Evolutionary conservation across 1,140 invertebrate species (phyloP), one percentile per base, ranked within the genome.

Genomic region (Pseudomyrmex pallidus): DNA sequence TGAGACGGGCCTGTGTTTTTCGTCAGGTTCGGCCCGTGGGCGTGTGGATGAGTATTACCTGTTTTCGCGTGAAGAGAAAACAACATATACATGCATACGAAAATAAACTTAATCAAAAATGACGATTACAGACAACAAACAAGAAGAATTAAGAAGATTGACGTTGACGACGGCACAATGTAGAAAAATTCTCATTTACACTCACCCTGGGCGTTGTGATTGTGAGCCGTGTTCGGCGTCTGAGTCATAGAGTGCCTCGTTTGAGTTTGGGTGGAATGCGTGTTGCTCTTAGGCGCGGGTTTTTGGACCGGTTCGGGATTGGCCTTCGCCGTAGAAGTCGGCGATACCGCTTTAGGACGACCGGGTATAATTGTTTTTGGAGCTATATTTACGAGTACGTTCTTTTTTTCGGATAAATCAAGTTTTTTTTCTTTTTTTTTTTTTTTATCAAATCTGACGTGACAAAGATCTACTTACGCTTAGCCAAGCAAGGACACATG

Each of bases 161-260:
- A 61, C n/a, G 10, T 35, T 13, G 20, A 46, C 13, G 35, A 9
- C 13, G 35, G 46, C 15, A 66, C 46, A 50, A 74, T 66, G 50
- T 66, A 61, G 44, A 22, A 66, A 86, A 84, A 72, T 48, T 2
- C 46, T 46, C 63, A 85, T 70, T 89, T 78, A 87, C 87, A 90
- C 87, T 78, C 88, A 90, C 91, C 90, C 76, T 90, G 89, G 68
- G 82, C 70, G 72, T 77, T 85, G 56, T 94, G 92, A 88, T 90
- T 91, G 63, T 92, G 90, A 70, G 72, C 85, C 25, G 84, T 66
- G 76, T 85, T 92, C 2, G 90, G 76, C 12, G 93, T 94, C 85
- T 94, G 94, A 0, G 94, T 94, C 1, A 93, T 94, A 35, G 93
- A 93, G 84, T 94, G 93, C 83, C 92, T 92, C 7, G 91, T 94